These are phyloP conservation scores for Odiellus spinosus DNA, from an alignment of 2,888 invertebrate genomes.

Conservation along the genomic window DNA sequence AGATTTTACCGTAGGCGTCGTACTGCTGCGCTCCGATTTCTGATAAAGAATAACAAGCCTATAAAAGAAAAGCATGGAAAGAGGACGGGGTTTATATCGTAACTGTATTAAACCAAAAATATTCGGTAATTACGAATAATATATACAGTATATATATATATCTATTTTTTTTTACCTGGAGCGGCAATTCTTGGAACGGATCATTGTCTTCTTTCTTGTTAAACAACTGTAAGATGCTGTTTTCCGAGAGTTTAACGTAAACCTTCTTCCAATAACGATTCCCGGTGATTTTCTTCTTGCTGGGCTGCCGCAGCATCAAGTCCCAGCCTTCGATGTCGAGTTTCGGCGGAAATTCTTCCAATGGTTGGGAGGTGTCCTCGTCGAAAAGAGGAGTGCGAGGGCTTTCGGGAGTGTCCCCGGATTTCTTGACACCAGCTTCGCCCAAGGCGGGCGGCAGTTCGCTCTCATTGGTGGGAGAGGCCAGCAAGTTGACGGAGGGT, in stretches of 20 bases:
- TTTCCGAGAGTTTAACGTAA: slow-evolving; percentile 66
- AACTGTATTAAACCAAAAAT: background rate
- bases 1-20: slow-evolving; percentile 97
- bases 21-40: slow-evolving; percentile 87
- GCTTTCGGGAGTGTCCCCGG: slow-evolving; percentile 48
- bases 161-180: slow-evolving; percentile 38
- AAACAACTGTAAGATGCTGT: slow-evolving; percentile 59
- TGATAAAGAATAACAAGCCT: slow-evolving; percentile 87
- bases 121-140: background rate
- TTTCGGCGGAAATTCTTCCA: slow-evolving; percentile 75
- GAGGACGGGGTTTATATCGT: background rate
- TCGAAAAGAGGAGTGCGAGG: slow-evolving; percentile 87
- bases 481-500: slow-evolving; percentile 25
- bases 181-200: slow-evolving; percentile 83
- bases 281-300: slow-evolving; percentile 85
- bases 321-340: slow-evolving; percentile 84
- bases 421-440: slow-evolving; percentile 29
- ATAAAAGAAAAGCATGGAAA: slow-evolving; percentile 26
- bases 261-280: slow-evolving; percentile 88
- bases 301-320: slow-evolving; percentile 85
- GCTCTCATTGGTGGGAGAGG: slow-evolving; percentile 21
- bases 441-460: slow-evolving; percentile 24
- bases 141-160: background rate
- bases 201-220: slow-evolving; percentile 69
- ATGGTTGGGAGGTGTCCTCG: slow-evolving; percentile 76